phyloP scores from a whole-genome alignment of 1,140 invertebrate species.

The Caerostris extrusa region DNA sequence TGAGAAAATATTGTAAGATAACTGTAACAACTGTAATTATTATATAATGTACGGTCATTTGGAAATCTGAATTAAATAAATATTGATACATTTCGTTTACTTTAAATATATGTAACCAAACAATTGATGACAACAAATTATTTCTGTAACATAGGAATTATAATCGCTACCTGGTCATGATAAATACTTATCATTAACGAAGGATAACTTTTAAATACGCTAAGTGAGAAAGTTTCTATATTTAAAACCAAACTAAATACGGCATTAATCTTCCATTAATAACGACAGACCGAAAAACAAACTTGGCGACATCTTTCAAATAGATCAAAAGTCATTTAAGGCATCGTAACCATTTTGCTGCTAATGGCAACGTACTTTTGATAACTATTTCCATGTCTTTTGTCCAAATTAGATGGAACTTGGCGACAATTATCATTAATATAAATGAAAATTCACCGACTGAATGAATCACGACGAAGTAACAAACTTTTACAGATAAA shows the following conservation, averaged over 20 bases:
- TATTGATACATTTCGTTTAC: no score
- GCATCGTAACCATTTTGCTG: neutral
- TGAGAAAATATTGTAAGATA: no score
- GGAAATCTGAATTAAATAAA: no score
- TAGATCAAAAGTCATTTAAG: neutral
- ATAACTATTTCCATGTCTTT: neutral
- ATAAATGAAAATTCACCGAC: constrained; percentile 7
- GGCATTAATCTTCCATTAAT: neutral
- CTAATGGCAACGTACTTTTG: neutral
- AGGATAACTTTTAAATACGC: no score
- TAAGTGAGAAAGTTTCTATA: neutral
- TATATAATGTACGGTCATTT: no score
- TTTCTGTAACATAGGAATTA: no score
- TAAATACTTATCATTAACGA: no score
- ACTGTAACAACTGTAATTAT: no score
- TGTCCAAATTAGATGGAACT: constrained; percentile 20
- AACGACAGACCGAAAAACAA: neutral
- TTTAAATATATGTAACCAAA: no score
- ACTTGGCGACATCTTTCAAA: neutral
- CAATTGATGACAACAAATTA: no score
- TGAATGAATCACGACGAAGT: neutral
- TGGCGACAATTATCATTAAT: constrained; percentile 50
- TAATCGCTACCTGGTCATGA: no score
- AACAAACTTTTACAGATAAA: constrained; percentile 27
- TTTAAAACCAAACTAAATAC: no score